Conservation (phyloP, 2,888 invertebrate species). For the Cyclophora punctaria region DNA sequence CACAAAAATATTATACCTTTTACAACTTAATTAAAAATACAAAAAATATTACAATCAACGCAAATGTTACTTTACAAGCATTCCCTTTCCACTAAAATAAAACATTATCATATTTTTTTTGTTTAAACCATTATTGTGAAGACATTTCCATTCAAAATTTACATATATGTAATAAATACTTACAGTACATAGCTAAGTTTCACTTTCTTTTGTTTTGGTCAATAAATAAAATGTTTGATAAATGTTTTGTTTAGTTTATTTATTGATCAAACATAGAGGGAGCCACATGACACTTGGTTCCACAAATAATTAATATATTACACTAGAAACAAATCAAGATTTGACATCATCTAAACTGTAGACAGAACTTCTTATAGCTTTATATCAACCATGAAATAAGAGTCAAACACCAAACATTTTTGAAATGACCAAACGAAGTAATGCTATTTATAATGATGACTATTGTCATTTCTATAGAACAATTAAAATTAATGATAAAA, state of each 20-base stretch:
- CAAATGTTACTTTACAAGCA: slow-evolving; percentile 51
- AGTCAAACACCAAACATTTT: too few species aligned
- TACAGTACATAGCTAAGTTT: slow-evolving; percentile 54
- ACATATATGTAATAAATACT: slow-evolving; percentile 58
- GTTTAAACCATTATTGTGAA: slow-evolving; percentile 15
- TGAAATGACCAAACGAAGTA: not conserved
- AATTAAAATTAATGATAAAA: not conserved
- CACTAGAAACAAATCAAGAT: slow-evolving; percentile 41
- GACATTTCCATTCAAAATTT: slow-evolving; percentile 60
- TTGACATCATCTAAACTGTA: slow-evolving; percentile 46
- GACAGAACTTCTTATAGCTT: slow-evolving; percentile 20
- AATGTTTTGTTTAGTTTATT: slow-evolving; percentile 4
- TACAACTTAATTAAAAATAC: slow-evolving; percentile 30
- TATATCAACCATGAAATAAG: not conserved
- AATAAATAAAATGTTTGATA: slow-evolving; percentile 13
- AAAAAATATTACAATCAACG: slow-evolving; percentile 49
- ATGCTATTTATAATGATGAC: not conserved
- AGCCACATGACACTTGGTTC: slow-evolving; percentile 36
- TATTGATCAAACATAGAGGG: slow-evolving; percentile 11
- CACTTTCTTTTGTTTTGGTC: slow-evolving; percentile 21
- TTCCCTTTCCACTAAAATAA: slow-evolving; percentile 37
- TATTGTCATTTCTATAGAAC: not conserved
- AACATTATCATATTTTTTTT: slow-evolving; percentile 17
- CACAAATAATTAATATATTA: slow-evolving; percentile 36
- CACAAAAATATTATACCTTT: slow-evolving; percentile 16